Conservation (phyloP, 2,888 invertebrate species). For the Alitta virens region DNA sequence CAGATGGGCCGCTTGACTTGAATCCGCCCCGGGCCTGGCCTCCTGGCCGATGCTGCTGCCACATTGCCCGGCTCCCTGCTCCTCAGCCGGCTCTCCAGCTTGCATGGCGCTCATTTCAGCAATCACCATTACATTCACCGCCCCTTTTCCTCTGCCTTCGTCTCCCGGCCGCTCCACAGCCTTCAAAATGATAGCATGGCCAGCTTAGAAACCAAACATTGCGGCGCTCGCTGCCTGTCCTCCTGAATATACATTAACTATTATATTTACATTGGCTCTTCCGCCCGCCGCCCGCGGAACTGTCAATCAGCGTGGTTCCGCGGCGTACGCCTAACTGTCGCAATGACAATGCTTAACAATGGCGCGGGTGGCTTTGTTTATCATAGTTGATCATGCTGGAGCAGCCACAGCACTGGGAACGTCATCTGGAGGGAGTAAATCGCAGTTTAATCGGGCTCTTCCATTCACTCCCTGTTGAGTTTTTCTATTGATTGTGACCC, state of each 20-base stretch:
- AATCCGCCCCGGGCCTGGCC: constrained; percentile 8
- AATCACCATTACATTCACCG: neutral
- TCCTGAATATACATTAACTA: constrained; percentile 29
- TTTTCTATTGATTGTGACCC: constrained; percentile 16
- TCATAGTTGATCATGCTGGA: no score
- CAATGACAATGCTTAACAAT: no score
- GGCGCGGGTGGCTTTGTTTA: no score
- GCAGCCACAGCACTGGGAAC: constrained; percentile 1
- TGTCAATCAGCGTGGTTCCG: neutral
- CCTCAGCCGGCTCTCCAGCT: no score
- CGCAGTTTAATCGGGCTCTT: constrained; percentile 21
- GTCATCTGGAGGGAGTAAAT: constrained; percentile 13
- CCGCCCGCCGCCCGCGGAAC: constrained; percentile 16
- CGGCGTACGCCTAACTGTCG: neutral
- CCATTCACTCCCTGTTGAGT: constrained; percentile 16
- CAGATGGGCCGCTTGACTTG: neutral
- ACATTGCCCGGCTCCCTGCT: no score
- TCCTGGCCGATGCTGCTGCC: constrained; percentile 1
- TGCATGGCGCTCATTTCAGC: no score
- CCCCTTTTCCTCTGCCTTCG: neutral
- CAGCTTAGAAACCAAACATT: constrained; percentile 27
- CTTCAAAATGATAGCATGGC: constrained; percentile 6
- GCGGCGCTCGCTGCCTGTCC: neutral
- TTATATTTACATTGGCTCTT: constrained; percentile 27
- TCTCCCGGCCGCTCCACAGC: neutral